Evolutionary conservation across 2,797 vertebrate genomes (phyloP).

Genomic region (Gobio occitaniae): DNA sequence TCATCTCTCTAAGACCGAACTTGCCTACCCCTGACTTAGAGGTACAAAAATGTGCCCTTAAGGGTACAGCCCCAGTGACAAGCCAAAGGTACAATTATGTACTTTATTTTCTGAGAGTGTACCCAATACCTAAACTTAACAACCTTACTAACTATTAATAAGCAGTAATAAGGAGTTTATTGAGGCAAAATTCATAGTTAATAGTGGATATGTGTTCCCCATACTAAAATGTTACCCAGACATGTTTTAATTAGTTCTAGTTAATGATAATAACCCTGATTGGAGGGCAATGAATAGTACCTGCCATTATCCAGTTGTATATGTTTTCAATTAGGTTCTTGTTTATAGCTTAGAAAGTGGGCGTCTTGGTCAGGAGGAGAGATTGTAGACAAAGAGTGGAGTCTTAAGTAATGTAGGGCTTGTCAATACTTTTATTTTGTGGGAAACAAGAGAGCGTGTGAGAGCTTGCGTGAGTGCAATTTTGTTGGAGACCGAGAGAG

Average conservation of each 20-base stretch:
- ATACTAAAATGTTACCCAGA: no score
- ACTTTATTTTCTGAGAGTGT: no score
- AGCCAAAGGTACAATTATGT: no score
- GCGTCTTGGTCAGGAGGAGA: not conserved
- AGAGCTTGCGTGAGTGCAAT: not conserved
- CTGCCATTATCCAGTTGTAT: not conserved
- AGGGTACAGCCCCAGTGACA: no score
- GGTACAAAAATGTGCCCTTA: no score
- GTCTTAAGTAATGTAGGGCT: not conserved
- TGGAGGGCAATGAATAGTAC: not conserved
- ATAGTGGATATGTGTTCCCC: no score
- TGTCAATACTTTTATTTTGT: slow-evolving; percentile 3
- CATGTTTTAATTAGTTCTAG: not conserved
- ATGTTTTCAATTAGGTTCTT: not conserved
- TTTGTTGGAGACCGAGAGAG: slow-evolving; percentile 6
- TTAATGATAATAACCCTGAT: not conserved
- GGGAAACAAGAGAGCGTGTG: not conserved
- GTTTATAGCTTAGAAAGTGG: not conserved
- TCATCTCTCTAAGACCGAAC: no score
- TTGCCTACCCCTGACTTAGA: no score
- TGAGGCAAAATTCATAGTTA: no score
- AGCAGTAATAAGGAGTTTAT: no score
- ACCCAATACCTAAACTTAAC: no score
- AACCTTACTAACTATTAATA: no score
- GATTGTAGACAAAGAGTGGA: not conserved